These are phyloP conservation scores for Drosophila gunungcola DNA, from an alignment of 1,140 invertebrate species.

Conservation along the genomic window DNA sequence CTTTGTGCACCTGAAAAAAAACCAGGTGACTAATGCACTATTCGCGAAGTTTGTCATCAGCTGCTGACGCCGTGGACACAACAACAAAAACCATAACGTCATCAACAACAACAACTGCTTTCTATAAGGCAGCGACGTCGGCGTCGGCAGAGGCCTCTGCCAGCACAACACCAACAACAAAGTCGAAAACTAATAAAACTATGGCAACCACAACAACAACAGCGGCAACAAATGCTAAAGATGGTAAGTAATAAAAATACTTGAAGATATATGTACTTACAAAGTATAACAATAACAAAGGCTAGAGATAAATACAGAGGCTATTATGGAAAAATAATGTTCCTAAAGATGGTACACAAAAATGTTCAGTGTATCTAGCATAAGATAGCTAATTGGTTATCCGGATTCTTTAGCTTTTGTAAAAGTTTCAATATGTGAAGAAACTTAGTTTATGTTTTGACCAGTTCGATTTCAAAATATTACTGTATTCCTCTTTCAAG, in stretches of 20 bases:
- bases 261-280: neutral
- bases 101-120: conserved; percentile 62
- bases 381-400: too few species aligned
- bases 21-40: conserved; percentile 76
- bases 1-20: conserved; percentile 32
- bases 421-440: too few species aligned
- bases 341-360: too few species aligned
- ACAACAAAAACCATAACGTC: conserved; percentile 45
- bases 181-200: conserved; percentile 35
- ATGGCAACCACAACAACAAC: conserved; percentile 67
- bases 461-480: too few species aligned
- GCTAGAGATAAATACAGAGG: too few species aligned
- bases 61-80: conserved; percentile 75
- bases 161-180: conserved; percentile 65
- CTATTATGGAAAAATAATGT: too few species aligned
- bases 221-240: conserved; percentile 68
- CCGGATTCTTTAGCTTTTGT: too few species aligned
- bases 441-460: too few species aligned
- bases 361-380: too few species aligned
- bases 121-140: conserved; percentile 62
- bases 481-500: too few species aligned
- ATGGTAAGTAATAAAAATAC: conserved; percentile 58
- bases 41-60: conserved; percentile 80
- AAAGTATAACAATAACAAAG: too few species aligned
- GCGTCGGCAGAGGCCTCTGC: conserved; percentile 57